phyloP scores from a whole-genome alignment of 2,797 vertebrate species.

The Silurus aristotelis region DNA sequence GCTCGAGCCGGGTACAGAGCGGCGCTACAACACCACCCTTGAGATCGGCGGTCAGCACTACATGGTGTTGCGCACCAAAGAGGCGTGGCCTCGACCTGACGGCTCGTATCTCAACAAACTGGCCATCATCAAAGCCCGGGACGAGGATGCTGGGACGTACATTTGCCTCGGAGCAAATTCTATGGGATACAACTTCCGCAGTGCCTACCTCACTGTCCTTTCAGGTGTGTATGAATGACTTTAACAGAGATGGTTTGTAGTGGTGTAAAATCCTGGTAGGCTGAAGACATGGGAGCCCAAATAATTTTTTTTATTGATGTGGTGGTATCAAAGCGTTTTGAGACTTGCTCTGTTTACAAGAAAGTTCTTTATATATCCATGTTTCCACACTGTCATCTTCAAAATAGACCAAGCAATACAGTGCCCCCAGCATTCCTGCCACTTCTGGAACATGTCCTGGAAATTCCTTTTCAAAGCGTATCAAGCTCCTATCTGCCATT shows the following conservation, averaged over 20 bases:
- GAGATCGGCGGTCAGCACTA: slow-evolving; percentile 67
- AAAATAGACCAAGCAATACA: no score
- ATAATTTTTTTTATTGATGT: no score
- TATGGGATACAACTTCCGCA: slow-evolving; percentile 69
- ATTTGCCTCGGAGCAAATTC: slow-evolving; percentile 70
- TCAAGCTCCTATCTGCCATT: no score
- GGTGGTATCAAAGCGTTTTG: no score
- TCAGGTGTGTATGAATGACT: slow-evolving; percentile 56
- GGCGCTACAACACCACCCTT: slow-evolving; percentile 63
- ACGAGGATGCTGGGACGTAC: slow-evolving; percentile 69
- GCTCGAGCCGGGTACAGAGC: slow-evolving; percentile 61
- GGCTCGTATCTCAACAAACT: slow-evolving; percentile 71
- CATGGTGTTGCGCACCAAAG: slow-evolving; percentile 65
- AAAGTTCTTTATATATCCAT: no score
- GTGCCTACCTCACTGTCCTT: slow-evolving; percentile 68
- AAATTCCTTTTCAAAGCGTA: no score
- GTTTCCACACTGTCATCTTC: no score
- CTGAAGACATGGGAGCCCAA: no score
- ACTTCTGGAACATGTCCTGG: no score
- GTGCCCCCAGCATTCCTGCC: no score
- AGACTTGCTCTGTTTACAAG: no score
- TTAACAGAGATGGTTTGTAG: neutral
- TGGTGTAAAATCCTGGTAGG: neutral
- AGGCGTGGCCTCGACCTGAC: slow-evolving; percentile 67
- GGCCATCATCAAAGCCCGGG: slow-evolving; percentile 62